A percentile compares a stretch with the other conserved stretches of the same genome.
phyloP scores from a whole-genome alignment of 2,113 vertebrate species.

The Saimiri boliviensis region DNA sequence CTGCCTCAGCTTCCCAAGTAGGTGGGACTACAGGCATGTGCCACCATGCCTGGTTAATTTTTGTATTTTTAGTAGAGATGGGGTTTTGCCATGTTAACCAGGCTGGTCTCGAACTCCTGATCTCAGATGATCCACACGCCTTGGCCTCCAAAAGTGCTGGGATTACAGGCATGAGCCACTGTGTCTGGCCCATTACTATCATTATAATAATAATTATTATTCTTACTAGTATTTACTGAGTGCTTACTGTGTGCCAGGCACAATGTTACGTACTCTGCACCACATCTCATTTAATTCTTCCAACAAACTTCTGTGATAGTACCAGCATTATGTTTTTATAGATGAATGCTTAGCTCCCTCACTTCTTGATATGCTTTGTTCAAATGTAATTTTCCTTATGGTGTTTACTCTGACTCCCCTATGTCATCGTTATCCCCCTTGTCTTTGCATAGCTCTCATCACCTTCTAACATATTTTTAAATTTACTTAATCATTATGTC shows the following conservation, averaged over 20 bases:
- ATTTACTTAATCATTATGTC: neutral
- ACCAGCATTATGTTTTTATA: neutral
- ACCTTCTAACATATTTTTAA: neutral
- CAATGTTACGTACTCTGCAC: neutral
- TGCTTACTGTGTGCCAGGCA: neutral
- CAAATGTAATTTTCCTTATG: neutral
- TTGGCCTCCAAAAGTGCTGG: too few species aligned
- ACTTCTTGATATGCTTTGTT: neutral
- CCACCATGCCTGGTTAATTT: too few species aligned
- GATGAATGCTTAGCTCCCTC: neutral
- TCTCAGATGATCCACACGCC: too few species aligned
- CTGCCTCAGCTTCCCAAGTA: too few species aligned
- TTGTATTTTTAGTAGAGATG: too few species aligned
- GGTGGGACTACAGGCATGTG: too few species aligned
- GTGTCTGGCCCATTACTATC: accelerated
- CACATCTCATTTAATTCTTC: neutral
- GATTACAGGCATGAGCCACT: too few species aligned
- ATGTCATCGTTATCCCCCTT: neutral
- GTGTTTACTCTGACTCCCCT: neutral
- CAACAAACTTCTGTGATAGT: neutral
- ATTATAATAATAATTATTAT: neutral
- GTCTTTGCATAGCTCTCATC: neutral
- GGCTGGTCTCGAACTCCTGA: too few species aligned
- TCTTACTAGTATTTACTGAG: neutral
- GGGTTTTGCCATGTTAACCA: too few species aligned